These are phyloP conservation scores for Neostethus bicornis DNA, from an alignment of 2,797 vertebrate species.

Conservation along the genomic window DNA sequence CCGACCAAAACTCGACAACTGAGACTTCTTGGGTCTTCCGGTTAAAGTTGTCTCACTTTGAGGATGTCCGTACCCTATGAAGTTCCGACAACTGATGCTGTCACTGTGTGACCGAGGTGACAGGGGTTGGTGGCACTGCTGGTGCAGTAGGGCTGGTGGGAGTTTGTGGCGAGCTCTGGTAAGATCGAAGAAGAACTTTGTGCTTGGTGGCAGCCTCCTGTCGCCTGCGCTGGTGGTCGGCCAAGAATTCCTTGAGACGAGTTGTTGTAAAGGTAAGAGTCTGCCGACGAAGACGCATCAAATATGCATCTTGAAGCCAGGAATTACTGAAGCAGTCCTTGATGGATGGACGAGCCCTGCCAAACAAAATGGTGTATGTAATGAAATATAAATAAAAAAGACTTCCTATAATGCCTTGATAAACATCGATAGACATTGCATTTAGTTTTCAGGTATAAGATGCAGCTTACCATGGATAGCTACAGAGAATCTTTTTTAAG, in stretches of 20 bases:
- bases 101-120: slow-evolving; percentile 80
- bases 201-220: slow-evolving; percentile 88
- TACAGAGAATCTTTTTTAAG: slow-evolving; percentile 93
- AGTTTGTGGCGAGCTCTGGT: slow-evolving; percentile 83
- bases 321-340: slow-evolving; percentile 94
- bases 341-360: slow-evolving; percentile 92
- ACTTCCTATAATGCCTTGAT: neutral
- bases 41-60: slow-evolving; percentile 22
- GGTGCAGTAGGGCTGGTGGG: slow-evolving; percentile 78
- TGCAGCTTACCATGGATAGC: slow-evolving; percentile 91
- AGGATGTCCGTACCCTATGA: slow-evolving; percentile 6
- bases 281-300: slow-evolving; percentile 96
- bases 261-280: slow-evolving; percentile 97
- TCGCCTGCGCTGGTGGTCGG: slow-evolving; percentile 89
- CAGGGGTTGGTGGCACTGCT: slow-evolving; percentile 62
- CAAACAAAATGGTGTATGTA: slow-evolving; percentile 6
- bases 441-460: neutral
- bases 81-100: slow-evolving; percentile 44
- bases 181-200: slow-evolving; percentile 97
- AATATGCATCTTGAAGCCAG: slow-evolving; percentile 97
- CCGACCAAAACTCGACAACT: slow-evolving; percentile 25
- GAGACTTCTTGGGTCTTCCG: slow-evolving; percentile 26
- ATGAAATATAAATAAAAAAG: neutral
- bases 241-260: slow-evolving; percentile 94
- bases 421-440: too few species aligned